Conservation (phyloP, 2,797 vertebrate genomes). For the Scomberomorus guttatus region DNA sequence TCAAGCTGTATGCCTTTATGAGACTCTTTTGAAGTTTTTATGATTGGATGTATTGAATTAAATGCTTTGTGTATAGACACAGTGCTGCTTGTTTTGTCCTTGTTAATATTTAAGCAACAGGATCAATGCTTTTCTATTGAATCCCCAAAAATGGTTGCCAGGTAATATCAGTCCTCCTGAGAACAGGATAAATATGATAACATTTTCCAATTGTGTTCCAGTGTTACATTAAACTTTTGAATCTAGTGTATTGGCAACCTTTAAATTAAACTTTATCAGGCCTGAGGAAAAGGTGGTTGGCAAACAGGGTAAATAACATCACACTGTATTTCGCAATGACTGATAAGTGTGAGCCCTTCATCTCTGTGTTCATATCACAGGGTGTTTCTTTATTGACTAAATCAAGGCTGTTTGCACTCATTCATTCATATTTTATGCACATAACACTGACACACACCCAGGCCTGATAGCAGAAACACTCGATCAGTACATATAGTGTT, state of each 20-base stretch:
- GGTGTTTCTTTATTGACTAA: conserved; percentile 53
- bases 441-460: conserved; percentile 32
- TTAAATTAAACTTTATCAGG: conserved; percentile 22
- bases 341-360: conserved; percentile 36
- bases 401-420: conserved; percentile 41
- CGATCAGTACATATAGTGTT: not conserved
- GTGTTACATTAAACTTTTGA: not conserved
- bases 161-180: not conserved
- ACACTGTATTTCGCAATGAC: conserved; percentile 28
- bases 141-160: not conserved
- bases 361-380: conserved; percentile 22
- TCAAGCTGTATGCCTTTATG: conserved; percentile 5
- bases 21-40: conserved; percentile 57
- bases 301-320: not conserved
- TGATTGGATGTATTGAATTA: not conserved
- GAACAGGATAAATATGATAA: conserved; percentile 2
- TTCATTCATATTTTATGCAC: conserved; percentile 3
- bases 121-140: not conserved
- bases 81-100: not conserved
- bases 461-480: conserved; percentile 24
- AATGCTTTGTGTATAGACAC: not conserved
- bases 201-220: not conserved
- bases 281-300: not conserved
- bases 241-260: not conserved
- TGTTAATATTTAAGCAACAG: conserved; percentile 45